Evolutionary conservation across 2,888 invertebrate species (phyloP).

Genomic region (Epistrophe grossulariae): DNA sequence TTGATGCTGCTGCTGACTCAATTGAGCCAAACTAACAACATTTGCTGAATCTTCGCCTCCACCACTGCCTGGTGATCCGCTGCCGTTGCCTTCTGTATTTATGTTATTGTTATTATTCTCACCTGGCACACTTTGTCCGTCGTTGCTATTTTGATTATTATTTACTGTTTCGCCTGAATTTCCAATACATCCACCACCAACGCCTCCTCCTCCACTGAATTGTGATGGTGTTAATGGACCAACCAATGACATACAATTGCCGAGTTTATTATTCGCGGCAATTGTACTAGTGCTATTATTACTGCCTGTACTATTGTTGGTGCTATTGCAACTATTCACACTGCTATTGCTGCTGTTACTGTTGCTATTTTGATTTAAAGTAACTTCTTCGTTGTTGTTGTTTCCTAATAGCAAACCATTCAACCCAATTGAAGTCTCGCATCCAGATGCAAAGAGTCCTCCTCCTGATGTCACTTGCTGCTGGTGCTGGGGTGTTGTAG

Average conservation of each 20-base stretch:
- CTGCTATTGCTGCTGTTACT: slow-evolving; percentile 74
- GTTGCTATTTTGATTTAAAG: slow-evolving; percentile 69
- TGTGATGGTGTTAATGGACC: slow-evolving; percentile 69
- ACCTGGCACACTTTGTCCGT: slow-evolving; percentile 28
- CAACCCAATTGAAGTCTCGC: slow-evolving; percentile 57
- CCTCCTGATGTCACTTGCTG: slow-evolving; percentile 51
- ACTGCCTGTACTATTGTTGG: slow-evolving; percentile 68
- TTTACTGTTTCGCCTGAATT: slow-evolving; percentile 33
- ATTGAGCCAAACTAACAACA: slow-evolving; percentile 54
- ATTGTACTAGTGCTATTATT: slow-evolving; percentile 60
- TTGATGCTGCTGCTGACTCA: slow-evolving; percentile 63
- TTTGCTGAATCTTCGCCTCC: slow-evolving; percentile 40
- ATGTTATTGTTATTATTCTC: slow-evolving; percentile 37
- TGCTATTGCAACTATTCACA: slow-evolving; percentile 68
- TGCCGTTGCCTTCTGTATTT: slow-evolving; percentile 38
- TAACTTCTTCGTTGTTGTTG: slow-evolving; percentile 65
- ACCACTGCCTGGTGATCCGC: slow-evolving; percentile 29
- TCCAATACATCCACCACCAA: slow-evolving; percentile 48
- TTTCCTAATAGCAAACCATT: slow-evolving; percentile 61
- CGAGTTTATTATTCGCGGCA: slow-evolving; percentile 46
- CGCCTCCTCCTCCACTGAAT: slow-evolving; percentile 67
- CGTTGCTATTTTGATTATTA: slow-evolving; percentile 63
- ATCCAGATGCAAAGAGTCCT: slow-evolving; percentile 49
- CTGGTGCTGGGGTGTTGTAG: slow-evolving; percentile 41
- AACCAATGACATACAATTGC: slow-evolving; percentile 70